Conservation (phyloP, 2,113 vertebrate genomes). For the Acanthisitta chloris region DNA sequence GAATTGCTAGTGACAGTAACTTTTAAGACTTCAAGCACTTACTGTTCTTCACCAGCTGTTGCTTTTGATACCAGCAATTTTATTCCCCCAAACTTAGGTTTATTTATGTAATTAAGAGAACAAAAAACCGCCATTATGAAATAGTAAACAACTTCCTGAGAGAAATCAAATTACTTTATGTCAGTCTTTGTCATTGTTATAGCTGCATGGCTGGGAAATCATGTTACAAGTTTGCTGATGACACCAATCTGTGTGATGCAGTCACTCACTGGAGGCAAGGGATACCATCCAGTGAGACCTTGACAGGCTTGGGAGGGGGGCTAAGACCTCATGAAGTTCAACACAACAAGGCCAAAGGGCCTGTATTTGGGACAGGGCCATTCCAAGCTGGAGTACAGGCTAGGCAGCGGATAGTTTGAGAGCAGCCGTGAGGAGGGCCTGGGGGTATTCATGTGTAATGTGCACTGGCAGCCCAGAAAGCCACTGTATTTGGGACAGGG, state of each 20-base stretch:
- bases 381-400: too few relatives aligned
- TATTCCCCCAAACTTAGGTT: background rate
- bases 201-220: background rate
- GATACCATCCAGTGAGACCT: background rate
- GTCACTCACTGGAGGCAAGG: fast-evolving
- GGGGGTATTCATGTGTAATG: fast-evolving
- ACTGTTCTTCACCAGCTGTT: conserved; percentile 4
- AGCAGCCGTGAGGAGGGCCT: background rate
- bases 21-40: background rate
- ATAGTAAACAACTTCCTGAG: background rate
- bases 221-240: background rate
- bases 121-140: background rate
- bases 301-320: background rate
- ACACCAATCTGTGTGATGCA: background rate
- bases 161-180: background rate
- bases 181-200: background rate
- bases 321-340: background rate
- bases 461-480: background rate
- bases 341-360: too few relatives aligned
- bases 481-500: too few relatives aligned
- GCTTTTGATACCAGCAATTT: conserved; percentile 19
- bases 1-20: conserved; percentile 8
- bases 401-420: background rate
- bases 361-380: background rate
- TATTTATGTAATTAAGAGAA: background rate